phyloP scores from a whole-genome alignment of 2,888 invertebrate genomes.

The Lasioglossum lativentre region DNA sequence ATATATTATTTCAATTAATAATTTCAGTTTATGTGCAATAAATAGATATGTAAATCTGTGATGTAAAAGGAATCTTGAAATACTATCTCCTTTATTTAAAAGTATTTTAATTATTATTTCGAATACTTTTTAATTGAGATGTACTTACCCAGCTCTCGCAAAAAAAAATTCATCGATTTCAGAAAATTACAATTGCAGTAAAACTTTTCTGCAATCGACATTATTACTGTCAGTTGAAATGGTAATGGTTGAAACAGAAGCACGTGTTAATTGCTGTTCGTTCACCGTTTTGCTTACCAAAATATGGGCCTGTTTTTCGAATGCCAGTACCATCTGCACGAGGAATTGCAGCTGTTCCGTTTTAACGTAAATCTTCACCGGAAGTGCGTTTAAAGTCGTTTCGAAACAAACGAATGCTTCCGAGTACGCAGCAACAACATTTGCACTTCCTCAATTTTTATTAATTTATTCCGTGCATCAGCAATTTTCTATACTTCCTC shows the following conservation, averaged over 20 bases:
- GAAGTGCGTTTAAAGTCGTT: background rate
- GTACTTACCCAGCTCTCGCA: background rate
- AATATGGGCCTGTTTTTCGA: background rate
- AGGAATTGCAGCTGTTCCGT: background rate
- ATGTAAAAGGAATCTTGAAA: background rate
- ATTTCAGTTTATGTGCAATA: background rate
- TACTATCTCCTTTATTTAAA: background rate
- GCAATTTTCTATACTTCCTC: background rate
- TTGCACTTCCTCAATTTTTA: background rate
- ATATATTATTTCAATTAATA: background rate
- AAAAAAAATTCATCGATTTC: background rate
- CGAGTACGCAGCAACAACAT: background rate
- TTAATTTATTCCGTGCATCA: background rate
- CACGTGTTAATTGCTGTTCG: no score
- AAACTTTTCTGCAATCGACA: background rate
- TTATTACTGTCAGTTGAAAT: background rate
- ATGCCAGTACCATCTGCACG: background rate
- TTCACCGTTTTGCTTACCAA: background rate
- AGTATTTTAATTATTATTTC: background rate
- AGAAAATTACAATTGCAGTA: background rate
- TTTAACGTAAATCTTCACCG: background rate
- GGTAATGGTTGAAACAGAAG: no score
- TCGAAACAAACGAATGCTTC: background rate
- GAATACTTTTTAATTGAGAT: background rate
- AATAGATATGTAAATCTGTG: background rate